Conservation (phyloP, 2,113 vertebrate species). For the Campylomormyrus numenius region DNA sequence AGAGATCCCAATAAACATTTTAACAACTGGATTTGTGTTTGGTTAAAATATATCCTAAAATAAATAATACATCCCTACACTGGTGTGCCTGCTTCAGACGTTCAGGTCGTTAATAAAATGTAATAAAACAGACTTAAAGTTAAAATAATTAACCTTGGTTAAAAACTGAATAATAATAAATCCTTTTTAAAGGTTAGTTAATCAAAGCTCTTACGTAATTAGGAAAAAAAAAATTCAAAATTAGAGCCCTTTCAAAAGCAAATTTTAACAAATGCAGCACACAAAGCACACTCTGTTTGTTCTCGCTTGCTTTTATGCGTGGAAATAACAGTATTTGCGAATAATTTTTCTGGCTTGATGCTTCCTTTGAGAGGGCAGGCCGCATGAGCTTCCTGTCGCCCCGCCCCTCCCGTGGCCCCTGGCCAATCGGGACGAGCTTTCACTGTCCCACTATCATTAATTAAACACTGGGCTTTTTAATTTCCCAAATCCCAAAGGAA, state of each 20-base stretch:
- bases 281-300: slow-evolving; percentile 44
- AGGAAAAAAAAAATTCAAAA: slow-evolving; percentile 5
- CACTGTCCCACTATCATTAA: slow-evolving; percentile 13
- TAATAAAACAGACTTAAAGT: background rate
- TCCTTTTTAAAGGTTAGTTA: background rate
- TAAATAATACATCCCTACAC: background rate
- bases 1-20: background rate
- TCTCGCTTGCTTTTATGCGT: slow-evolving; percentile 31
- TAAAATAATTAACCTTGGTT: background rate
- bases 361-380: slow-evolving; percentile 47
- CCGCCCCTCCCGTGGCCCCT: slow-evolving; percentile 20
- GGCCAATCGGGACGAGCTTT: slow-evolving; percentile 19
- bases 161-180: background rate
- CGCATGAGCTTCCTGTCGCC: background rate
- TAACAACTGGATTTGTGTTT: background rate
- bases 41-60: background rate
- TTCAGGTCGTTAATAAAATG: background rate
- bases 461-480: slow-evolving; percentile 17
- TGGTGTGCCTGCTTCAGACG: background rate
- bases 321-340: slow-evolving; percentile 45
- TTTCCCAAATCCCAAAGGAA: slow-evolving; percentile 28
- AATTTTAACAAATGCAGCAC: background rate
- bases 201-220: background rate
- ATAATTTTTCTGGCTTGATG: slow-evolving; percentile 47
- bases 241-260: background rate